Base-by-base conservation (phyloP, 2,113 vertebrate species). In the Isichthys henryi region DNA sequence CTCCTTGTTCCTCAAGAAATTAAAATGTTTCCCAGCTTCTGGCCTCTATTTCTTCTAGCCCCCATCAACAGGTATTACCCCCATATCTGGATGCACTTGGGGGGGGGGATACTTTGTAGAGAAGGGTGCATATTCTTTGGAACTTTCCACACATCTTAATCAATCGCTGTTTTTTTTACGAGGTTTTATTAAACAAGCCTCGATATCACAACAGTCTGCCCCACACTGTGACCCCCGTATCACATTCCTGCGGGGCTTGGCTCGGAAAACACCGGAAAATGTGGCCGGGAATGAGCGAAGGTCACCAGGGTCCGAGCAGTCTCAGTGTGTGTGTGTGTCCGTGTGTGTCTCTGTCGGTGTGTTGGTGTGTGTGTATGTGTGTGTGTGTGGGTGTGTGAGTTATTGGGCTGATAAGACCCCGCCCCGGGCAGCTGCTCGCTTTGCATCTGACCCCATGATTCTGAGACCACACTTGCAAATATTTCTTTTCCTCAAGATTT, bases 101-200 rank as follows among this genome's bases (percentile, higher is more conserved):
- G 50, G 90, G 89, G 88, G 31, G 87, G 86, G 83, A n/a, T n/a
- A 87, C 45, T 92, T 70, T 9, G 88, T 91, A 87, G 88, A 74
- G 19, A 88, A 92, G 94, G 94, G 92, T 94, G 94, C 91, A 91
- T 62, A 87, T 53, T 94, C 91, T 93, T 92, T 92, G 92, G 93
- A 92, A 94, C 93, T 95, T 95, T 94, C 95, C 92, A 91, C 89
- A 92, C 90, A 89, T 93, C 92, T 93, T 94, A 95, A 95, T 45
- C n/a, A 27, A 87, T 53, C 3, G 50, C 13, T 27, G 19, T 49
- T 46, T 86, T 86, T 39, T 86, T 86, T 19, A 56, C 31, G 1
- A 10, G 52, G 35, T 35, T 45, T 88, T 39, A 86, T 86, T 86
- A 62, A 45, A 62, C 52, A 62, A 56, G 13, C 23, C 86, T 88